Evolutionary conservation across 2,113 vertebrate genomes (phyloP).

Genomic region (human): GRCh38 chr1:107578501-107579000

Average conservation of each 20-base stretch:
- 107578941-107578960: constrained; percentile 36
- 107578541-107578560: background rate
- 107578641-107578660: no score
- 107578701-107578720: no score
- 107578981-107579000: background rate
- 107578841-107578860: background rate
- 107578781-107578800: background rate
- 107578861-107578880: constrained; percentile 50
- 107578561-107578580: background rate
- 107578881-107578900: constrained; percentile 47
- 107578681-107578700: no score
- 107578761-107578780: background rate
- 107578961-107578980: background rate
- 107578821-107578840: constrained; percentile 37
- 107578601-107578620: background rate
- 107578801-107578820: background rate
- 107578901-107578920: constrained; percentile 54
- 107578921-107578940: constrained; percentile 49
- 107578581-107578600: background rate
- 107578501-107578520: background rate
- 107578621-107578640: no score
- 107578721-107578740: no score
- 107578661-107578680: no score
- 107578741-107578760: background rate
- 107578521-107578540: background rate